Percentiles rank a stretch among this genome's conserved stretches.
Conservation (phyloP, 2,113 vertebrate species). For the Entomyzon cyanotis region DNA sequence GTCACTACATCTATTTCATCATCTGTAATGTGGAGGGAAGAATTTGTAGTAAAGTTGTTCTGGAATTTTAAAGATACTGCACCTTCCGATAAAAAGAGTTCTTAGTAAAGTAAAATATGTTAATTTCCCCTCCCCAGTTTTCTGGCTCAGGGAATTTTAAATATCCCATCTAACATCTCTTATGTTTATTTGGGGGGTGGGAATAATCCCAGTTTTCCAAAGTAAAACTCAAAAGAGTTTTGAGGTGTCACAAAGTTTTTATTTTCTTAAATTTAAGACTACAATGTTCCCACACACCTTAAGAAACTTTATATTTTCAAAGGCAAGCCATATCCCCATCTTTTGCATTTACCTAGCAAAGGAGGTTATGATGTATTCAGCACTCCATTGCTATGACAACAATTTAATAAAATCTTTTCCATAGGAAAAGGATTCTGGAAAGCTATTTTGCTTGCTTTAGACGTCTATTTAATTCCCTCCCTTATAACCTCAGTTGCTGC, state of each 20-base stretch:
- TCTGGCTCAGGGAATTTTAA: background rate
- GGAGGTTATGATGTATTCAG: background rate
- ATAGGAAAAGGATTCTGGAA: background rate
- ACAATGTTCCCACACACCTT: background rate
- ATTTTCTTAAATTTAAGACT: background rate
- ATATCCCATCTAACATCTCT: background rate
- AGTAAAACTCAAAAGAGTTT: background rate
- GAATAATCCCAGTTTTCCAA: background rate
- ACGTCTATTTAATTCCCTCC: background rate
- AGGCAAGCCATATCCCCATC: background rate
- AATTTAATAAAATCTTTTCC: background rate
- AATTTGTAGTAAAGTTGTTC: background rate
- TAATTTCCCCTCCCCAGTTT: background rate
- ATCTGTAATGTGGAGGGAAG: background rate
- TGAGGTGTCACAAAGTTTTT: background rate
- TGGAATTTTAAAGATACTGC: background rate
- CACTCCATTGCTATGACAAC: background rate
- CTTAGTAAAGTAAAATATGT: background rate
- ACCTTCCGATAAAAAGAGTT: background rate
- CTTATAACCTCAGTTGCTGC: background rate
- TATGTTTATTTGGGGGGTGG: background rate
- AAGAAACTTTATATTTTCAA: background rate
- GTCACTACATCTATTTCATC: background rate
- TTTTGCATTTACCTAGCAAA: background rate
- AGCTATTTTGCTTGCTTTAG: background rate